Base-by-base conservation (phyloP, 2,888 invertebrate genomes). In the Apodemia duryi region DNA sequence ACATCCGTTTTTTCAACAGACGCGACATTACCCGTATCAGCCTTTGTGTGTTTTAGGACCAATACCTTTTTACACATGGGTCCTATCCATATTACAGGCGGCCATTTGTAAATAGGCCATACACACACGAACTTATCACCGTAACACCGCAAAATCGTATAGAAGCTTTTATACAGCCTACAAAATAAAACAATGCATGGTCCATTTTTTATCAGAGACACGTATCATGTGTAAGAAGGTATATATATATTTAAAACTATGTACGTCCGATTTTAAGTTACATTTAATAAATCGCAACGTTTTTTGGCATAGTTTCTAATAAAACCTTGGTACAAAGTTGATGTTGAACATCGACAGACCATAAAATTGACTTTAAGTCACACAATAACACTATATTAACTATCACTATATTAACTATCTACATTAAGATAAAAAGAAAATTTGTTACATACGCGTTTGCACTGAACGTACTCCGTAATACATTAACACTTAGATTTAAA, bases 241-340 rank as follows among this genome's bases (percentile, higher is more conserved):
- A 32, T 5, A 13, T 54, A 54, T 51, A 38, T 38, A 9, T 38
- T 7, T 38, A 60, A 60, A 43, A 63, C 67, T 64, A 68, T 61
- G 65, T 65, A 68, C 68, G 65, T 71, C 60, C 67, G 57, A 66
- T 68, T 65, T 66, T 65, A 62, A 64, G 54, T 61, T 68, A 68
- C 66, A 68, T 67, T 66, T 63, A 65, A 54, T 65, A 49, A 61
- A 65, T 62, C 62, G 21, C 38, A 51, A 60, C 38, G 43, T 62
- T 66, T 65, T 89, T 90, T 90, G 90, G 89, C 90, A 86, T 88
- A 85, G 78, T 78, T 83, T 83, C 77, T 77, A 77, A 78, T 79
- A 78, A 79, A 78, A 77, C 79, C 80, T 77, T 74, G 74, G 73
- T 75, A 76, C 70, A 70, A 77, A 76, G 72, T 74, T 74, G 80